phyloP scores from a whole-genome alignment of 1,140 invertebrate species.

The Aporrectodea caliginosa region DNA sequence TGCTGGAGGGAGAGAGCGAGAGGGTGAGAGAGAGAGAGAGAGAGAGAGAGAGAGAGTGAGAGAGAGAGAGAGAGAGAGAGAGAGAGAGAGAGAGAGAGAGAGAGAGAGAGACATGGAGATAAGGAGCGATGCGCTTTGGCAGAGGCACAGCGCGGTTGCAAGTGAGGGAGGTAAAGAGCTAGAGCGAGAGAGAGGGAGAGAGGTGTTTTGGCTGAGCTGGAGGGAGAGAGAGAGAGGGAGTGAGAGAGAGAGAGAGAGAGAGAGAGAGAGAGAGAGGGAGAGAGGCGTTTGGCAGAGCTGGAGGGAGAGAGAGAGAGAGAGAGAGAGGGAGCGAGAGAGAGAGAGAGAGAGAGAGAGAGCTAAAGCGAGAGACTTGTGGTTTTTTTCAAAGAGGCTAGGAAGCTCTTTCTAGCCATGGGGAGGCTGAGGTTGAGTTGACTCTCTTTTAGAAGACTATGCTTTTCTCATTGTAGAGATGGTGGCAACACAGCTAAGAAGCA shows the following conservation, averaged over 20 bases:
- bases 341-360: too few relatives aligned
- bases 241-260: slow-evolving; percentile 23
- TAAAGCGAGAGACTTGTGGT: too few relatives aligned
- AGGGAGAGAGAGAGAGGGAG: not conserved
- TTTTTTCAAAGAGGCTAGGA: too few relatives aligned
- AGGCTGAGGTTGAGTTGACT: too few relatives aligned
- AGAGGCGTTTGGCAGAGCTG: not conserved
- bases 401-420: too few relatives aligned
- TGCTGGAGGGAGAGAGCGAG: not conserved
- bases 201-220: not conserved
- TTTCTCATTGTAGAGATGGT: too few relatives aligned
- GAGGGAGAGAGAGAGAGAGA: not conserved
- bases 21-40: not conserved
- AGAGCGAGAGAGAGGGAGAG: not conserved
- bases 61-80: not conserved
- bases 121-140: not conserved
- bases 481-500: too few relatives aligned
- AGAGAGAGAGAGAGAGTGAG: not conserved
- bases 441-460: too few relatives aligned
- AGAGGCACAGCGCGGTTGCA: not conserved
- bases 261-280: slow-evolving; percentile 7
- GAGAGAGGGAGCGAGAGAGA: not conserved
- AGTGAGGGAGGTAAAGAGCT: not conserved
- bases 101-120: slow-evolving; percentile 15
- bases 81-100: slow-evolving; percentile 10